Evolutionary conservation across 2,113 vertebrate genomes (phyloP).

Genomic region (Willisornis vidua): DNA sequence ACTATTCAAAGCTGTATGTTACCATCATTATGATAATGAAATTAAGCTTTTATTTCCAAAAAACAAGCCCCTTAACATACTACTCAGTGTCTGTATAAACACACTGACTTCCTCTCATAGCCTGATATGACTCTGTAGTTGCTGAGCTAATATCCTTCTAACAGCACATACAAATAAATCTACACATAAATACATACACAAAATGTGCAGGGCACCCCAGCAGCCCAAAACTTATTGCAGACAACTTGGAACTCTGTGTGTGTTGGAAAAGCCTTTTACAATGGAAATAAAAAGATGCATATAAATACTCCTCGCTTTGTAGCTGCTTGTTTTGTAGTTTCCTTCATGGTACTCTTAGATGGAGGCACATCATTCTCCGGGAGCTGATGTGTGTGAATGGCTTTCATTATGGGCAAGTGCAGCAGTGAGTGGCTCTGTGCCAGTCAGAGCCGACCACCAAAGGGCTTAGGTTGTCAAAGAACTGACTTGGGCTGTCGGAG

Average conservation of each 20-base stretch:
- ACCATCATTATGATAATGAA: slow-evolving; percentile 61
- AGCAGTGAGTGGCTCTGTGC: slow-evolving; percentile 53
- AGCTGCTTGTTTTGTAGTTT: slow-evolving; percentile 19
- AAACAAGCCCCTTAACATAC: slow-evolving; percentile 45
- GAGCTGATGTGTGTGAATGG: slow-evolving; percentile 46
- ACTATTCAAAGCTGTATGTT: slow-evolving; percentile 56
- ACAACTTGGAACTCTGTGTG: background rate
- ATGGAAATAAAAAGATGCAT: slow-evolving; percentile 33
- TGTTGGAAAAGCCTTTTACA: slow-evolving; percentile 34
- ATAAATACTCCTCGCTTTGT: background rate
- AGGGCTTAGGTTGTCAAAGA: slow-evolving; percentile 62
- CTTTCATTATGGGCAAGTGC: slow-evolving; percentile 56
- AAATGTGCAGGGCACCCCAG: background rate
- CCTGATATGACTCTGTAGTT: slow-evolving; percentile 4
- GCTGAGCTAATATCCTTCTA: slow-evolving; percentile 26
- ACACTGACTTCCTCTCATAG: slow-evolving; percentile 4
- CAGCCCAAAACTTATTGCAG: background rate
- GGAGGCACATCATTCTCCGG: slow-evolving; percentile 12
- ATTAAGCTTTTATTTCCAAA: slow-evolving; percentile 68
- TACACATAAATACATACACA: background rate
- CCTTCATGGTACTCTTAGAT: slow-evolving; percentile 3
- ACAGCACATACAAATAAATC: background rate
- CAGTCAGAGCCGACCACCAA: slow-evolving; percentile 51
- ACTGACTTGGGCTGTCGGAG: slow-evolving; percentile 59
- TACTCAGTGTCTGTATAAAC: slow-evolving; percentile 18